Evolutionary conservation across 2,888 invertebrate genomes (phyloP).

Genomic region (Caenorhabditis virilis): DNA sequence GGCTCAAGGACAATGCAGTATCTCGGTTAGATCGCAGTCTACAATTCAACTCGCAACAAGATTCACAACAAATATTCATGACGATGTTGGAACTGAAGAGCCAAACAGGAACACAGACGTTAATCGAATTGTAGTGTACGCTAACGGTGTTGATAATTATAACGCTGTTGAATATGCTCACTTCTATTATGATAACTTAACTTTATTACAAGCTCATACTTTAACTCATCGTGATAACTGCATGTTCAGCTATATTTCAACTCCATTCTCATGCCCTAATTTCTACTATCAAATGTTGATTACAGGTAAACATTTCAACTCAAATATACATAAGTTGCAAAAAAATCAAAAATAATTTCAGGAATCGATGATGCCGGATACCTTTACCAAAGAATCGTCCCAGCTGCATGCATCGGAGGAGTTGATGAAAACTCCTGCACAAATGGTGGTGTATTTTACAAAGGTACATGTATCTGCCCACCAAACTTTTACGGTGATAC

Average conservation of each 20-base stretch:
- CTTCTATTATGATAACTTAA: constrained; percentile 41
- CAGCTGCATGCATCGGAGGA: constrained; percentile 42
- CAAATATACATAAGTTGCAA: constrained; percentile 4
- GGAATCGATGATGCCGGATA: constrained; percentile 52
- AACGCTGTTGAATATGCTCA: constrained; percentile 51
- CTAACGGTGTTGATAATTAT: constrained; percentile 29
- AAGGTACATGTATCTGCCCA: constrained; percentile 46
- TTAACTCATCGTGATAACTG: constrained; percentile 36
- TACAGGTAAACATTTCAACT: constrained; percentile 23
- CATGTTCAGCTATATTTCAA: constrained; percentile 46
- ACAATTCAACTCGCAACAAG: constrained; percentile 35
- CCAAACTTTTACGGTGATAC: constrained; percentile 45
- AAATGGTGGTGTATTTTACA: constrained; percentile 49
- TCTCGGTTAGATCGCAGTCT: constrained; percentile 40
- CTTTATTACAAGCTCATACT: constrained; percentile 34
- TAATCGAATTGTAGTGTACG: constrained; percentile 46
- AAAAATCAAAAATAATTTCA: constrained; percentile 9
- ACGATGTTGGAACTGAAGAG: constrained; percentile 43
- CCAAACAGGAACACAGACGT: constrained; percentile 30
- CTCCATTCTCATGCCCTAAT: constrained; percentile 43
- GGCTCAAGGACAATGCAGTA: constrained; percentile 34
- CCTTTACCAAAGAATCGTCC: constrained; percentile 52
- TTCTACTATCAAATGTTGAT: constrained; percentile 43
- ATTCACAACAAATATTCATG: constrained; percentile 45
- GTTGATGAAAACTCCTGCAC: constrained; percentile 42